These are phyloP conservation scores for Phyllostomus hastatus DNA, from an alignment of 2,113 vertebrate genomes.

Conservation along the genomic window DNA sequence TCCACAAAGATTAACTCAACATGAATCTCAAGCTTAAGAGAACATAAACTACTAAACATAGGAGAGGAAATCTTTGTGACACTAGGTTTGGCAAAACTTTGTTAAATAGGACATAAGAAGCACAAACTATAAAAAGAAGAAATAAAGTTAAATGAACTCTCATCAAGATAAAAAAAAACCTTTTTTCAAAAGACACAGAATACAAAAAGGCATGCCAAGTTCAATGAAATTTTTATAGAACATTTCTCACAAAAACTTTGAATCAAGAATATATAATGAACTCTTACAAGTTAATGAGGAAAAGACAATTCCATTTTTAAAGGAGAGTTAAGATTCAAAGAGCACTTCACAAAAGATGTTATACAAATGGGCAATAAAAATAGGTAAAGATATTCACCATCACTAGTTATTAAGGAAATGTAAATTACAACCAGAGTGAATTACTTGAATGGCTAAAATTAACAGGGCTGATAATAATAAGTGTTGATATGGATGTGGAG, in stretches of 20 bases:
- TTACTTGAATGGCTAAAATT: not conserved
- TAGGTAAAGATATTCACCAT: not conserved
- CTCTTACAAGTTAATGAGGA: not conserved
- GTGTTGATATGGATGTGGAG: not conserved
- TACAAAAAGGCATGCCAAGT: not conserved
- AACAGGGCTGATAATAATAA: not conserved
- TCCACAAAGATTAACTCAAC: not conserved
- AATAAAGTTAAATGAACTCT: not conserved
- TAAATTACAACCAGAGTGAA: not conserved
- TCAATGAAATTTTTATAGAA: not conserved
- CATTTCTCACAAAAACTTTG: not conserved
- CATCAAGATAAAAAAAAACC: not conserved
- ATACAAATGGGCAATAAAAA: not conserved
- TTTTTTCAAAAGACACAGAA: not conserved
- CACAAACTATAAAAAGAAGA: not conserved
- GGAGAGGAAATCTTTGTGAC: not conserved
- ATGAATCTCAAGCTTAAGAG: not conserved
- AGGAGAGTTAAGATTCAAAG: not conserved
- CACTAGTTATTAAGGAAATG: not conserved
- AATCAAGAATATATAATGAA: not conserved
- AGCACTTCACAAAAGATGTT: not conserved
- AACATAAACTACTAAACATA: not conserved
- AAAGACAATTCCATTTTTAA: not conserved
- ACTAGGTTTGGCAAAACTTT: not conserved
- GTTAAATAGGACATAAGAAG: not conserved